Base-by-base conservation (phyloP, 2,113 vertebrate species). In the Kobus ellipsiprymnus region DNA sequence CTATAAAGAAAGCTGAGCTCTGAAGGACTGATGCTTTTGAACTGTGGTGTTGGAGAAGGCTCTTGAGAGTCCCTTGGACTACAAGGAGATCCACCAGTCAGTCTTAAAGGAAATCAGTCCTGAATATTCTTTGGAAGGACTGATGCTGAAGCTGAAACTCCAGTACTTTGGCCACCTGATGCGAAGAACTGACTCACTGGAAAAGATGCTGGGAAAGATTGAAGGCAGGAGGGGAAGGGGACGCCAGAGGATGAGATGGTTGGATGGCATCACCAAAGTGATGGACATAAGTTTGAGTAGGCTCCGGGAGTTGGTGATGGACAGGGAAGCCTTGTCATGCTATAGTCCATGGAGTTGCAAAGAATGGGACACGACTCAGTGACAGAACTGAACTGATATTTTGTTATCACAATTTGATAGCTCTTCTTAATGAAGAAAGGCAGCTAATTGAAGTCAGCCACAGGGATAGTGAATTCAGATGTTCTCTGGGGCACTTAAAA, bases 381-480 rank as follows among this genome's bases (percentile, higher is more conserved):
- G n/a, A 21, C n/a, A 36, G 64, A 71, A 36, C 64, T 71, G 64
- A 23, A 71, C 64, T 36, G 64, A 67, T 36, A 71, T 30, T 77
- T 46, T 81, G 25, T 90, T 93, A 44, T 88, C 90, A 64, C 12
- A 90, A 74, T 57, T 57, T 30, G 78, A 16, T 50, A 78, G 60
- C 50, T 77, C 40, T 90, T 96, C n/a, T 94, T 92, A 71, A 55
- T 87, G 67, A 83, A 19, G 36, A 67, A 86, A 96, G 55, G 19
- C 87, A 94, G 12, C 91, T 97, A 71, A 57, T 8, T 88, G 84
- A 97, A 95, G 87, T 95, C 91, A 96, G 9, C 89, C 80, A 85
- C 14, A 92, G 82, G 88, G 94, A 52, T 50, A 95, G n/a, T 97
- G 82, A 3, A 88, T 96, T 98, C 91, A 84, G 36, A 80, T 94